Percentiles rank a stretch among this genome's conserved stretches.
Conservation (phyloP, 2,113 vertebrate genomes). For the Azemiops feae region DNA sequence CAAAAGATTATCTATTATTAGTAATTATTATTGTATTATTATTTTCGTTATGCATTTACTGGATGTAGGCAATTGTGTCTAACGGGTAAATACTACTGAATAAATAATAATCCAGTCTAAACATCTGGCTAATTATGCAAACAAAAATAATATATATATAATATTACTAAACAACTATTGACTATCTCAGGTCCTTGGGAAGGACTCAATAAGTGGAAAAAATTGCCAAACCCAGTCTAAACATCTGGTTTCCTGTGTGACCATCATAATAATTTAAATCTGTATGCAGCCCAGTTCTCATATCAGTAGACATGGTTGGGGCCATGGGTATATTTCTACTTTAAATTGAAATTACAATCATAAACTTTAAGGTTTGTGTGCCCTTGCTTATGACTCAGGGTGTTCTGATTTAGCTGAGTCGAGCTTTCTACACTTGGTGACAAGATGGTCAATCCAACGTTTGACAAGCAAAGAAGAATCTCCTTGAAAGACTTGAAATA, state of each 20-base stretch:
- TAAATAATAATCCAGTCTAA: not conserved
- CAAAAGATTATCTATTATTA: not conserved
- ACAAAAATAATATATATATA: not conserved
- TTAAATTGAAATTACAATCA: not conserved
- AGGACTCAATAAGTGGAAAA: not conserved
- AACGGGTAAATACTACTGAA: not conserved
- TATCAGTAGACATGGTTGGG: not conserved
- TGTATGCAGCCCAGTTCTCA: not conserved
- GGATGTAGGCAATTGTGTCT: not conserved
- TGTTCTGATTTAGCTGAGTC: slow-evolving; percentile 27
- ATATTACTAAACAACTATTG: not conserved
- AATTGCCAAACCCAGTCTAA: not conserved
- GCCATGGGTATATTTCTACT: not conserved
- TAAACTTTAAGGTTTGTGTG: slow-evolving; percentile 27
- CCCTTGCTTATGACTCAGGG: slow-evolving; percentile 36
- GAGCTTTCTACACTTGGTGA: slow-evolving; percentile 44
- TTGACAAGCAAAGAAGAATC: slow-evolving; percentile 22
- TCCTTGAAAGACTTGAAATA: slow-evolving; percentile 49
- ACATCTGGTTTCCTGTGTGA: not conserved
- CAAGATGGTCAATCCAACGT: slow-evolving; percentile 18
- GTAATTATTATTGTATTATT: not conserved
- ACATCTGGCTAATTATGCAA: not conserved
- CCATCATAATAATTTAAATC: not conserved
- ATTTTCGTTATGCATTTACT: not conserved
- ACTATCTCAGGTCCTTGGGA: not conserved